These are phyloP conservation scores for Magallana nippona DNA, from an alignment of 2,888 invertebrate genomes.

Conservation along the genomic window DNA sequence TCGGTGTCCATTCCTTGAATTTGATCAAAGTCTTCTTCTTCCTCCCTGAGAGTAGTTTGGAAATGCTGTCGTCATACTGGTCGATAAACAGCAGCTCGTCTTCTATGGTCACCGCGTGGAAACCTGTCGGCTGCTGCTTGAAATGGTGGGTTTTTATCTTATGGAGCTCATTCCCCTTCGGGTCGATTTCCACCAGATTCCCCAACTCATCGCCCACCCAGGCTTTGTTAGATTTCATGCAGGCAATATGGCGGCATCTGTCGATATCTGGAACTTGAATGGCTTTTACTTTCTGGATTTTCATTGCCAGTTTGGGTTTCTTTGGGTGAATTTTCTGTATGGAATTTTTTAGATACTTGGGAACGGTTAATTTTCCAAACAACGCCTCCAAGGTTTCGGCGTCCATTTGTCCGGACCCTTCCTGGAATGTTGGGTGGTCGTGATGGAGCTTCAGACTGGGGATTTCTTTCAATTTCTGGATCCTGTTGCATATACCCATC, in stretches of 20 bases:
- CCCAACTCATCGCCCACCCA: conserved; percentile 22
- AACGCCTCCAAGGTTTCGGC: not conserved
- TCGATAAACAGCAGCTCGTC: conserved; percentile 2
- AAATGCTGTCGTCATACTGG: conserved; percentile 25
- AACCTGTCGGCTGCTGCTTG: conserved; percentile 9
- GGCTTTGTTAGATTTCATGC: conserved; percentile 5
- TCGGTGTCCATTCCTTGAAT: conserved; percentile 15
- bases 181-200: conserved; percentile 6
- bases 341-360: not conserved
- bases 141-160: conserved; percentile 7
- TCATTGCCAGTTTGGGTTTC: not conserved
- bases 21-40: not conserved
- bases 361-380: conserved; percentile 3
- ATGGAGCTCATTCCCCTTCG: not conserved
- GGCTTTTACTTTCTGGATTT: conserved; percentile 20
- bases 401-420: not conserved
- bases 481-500: not conserved
- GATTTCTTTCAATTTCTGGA: conserved; percentile 7
- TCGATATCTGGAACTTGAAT: conserved; percentile 18
- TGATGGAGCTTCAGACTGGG: not conserved
- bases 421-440: not conserved
- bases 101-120: not conserved
- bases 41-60: conserved; percentile 6
- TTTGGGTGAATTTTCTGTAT: not conserved
- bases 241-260: conserved; percentile 10